A percentile compares a stretch with the other conserved stretches of the same genome.
These are phyloP conservation scores for Amphipoea lucens DNA, from an alignment of 2,888 invertebrate species.

Conservation along the genomic window DNA sequence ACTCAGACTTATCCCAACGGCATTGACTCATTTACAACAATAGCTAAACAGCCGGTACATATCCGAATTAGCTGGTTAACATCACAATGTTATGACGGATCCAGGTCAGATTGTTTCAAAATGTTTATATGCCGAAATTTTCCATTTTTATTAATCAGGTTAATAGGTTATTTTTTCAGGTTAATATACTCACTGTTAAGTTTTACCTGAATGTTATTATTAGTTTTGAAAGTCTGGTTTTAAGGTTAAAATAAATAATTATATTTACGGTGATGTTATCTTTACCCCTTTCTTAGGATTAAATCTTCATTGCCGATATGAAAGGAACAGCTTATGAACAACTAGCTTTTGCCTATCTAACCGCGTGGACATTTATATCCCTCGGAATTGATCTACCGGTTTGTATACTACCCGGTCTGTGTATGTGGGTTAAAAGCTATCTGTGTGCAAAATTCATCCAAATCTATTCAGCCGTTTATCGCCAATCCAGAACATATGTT, in stretches of 20 bases:
- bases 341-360: background rate
- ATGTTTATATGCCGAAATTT: conserved; percentile 52
- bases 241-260: background rate
- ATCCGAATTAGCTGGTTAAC: conserved; percentile 52
- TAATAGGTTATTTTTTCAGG: conserved; percentile 38
- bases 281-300: background rate
- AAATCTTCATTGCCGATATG: background rate
- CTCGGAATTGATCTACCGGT: background rate
- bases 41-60: conserved; percentile 37
- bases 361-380: background rate
- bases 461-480: background rate
- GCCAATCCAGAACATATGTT: background rate
- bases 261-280: background rate
- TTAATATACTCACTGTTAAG: conserved; percentile 13
- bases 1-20: background rate
- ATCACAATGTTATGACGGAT: conserved; percentile 66
- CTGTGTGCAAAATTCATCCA: background rate
- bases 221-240: no score
- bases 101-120: conserved; percentile 56
- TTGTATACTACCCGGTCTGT: background rate
- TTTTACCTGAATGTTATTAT: conserved; percentile 29
- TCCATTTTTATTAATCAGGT: conserved; percentile 43
- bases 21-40: conserved; percentile 44
- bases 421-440: background rate
- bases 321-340: background rate